These are phyloP conservation scores for Brachyptera putata DNA, from an alignment of 2,888 invertebrate species.

Conservation along the genomic window DNA sequence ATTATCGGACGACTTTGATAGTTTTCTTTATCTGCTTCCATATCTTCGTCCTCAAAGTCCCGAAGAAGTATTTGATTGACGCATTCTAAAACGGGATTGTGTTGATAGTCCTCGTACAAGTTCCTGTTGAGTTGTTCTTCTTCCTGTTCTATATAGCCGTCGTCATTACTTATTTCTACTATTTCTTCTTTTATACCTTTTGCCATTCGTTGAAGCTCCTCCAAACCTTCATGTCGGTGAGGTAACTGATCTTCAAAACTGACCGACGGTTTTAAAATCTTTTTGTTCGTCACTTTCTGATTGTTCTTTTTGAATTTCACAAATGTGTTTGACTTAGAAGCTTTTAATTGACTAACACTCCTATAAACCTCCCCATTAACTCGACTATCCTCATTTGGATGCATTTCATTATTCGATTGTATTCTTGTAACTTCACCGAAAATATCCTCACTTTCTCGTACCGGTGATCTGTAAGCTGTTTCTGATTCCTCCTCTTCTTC, in stretches of 20 bases:
- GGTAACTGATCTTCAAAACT: conserved; percentile 37
- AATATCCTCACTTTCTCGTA: background rate
- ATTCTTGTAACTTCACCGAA: background rate
- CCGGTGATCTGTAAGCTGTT: background rate
- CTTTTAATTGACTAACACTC: conserved; percentile 3
- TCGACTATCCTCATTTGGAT: background rate
- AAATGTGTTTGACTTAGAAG: conserved; percentile 18
- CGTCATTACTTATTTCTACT: conserved; percentile 27
- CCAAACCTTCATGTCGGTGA: conserved; percentile 39
- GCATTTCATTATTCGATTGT: no score
- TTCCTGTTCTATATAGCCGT: conserved; percentile 53
- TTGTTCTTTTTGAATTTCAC: conserved; percentile 25
- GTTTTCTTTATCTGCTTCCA: conserved; percentile 30
- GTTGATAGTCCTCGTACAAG: conserved; percentile 51
- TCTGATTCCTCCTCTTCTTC: conserved; percentile 1
- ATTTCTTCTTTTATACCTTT: conserved; percentile 41
- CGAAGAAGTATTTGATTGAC: conserved; percentile 80
- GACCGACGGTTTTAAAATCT: conserved; percentile 53
- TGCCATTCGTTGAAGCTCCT: conserved; percentile 40
- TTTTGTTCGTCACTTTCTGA: conserved; percentile 51
- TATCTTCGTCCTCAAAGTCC: conserved; percentile 46
- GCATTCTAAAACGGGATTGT: conserved; percentile 80
- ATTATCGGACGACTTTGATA: conserved; percentile 15
- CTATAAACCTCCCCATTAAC: background rate
- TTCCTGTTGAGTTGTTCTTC: conserved; percentile 47